These are phyloP conservation scores for Onychostruthus taczanowskii DNA, from an alignment of 2,113 vertebrate genomes.

Conservation along the genomic window DNA sequence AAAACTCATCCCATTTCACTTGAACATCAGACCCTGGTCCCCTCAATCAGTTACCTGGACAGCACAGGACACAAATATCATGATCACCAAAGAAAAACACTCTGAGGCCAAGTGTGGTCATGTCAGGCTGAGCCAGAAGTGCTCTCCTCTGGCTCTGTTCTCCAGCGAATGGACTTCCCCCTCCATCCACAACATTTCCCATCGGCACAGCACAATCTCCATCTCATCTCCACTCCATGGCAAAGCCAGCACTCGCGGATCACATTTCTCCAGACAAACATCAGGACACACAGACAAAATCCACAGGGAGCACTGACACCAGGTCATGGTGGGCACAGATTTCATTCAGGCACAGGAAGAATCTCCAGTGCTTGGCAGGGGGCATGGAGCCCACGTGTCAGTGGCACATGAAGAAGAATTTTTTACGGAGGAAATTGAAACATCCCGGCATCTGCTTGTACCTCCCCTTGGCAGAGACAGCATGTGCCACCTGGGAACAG, in stretches of 20 bases:
- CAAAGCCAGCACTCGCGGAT: fast-evolving
- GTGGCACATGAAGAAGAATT: conserved; percentile 76
- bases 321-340: fast-evolving
- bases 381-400: fast-evolving
- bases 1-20: neutral
- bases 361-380: fast-evolving
- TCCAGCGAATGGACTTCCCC: neutral
- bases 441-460: conserved; percentile 93
- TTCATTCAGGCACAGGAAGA: fast-evolving
- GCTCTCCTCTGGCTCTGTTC: neutral
- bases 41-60: neutral
- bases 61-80: neutral
- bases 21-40: neutral
- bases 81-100: neutral
- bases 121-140: fast-evolving
- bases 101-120: fast-evolving
- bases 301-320: fast-evolving
- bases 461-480: conserved; percentile 84
- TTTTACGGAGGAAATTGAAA: conserved; percentile 93
- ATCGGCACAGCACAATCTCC: fast-evolving
- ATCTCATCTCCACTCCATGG: neutral
- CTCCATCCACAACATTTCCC: neutral
- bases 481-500: conserved; percentile 79
- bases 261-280: neutral
- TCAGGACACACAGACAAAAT: neutral